A percentile compares a stretch with the other conserved stretches of the same genome.
phyloP scores from a whole-genome alignment of 2,797 vertebrate genomes.

The Prionace glauca region DNA sequence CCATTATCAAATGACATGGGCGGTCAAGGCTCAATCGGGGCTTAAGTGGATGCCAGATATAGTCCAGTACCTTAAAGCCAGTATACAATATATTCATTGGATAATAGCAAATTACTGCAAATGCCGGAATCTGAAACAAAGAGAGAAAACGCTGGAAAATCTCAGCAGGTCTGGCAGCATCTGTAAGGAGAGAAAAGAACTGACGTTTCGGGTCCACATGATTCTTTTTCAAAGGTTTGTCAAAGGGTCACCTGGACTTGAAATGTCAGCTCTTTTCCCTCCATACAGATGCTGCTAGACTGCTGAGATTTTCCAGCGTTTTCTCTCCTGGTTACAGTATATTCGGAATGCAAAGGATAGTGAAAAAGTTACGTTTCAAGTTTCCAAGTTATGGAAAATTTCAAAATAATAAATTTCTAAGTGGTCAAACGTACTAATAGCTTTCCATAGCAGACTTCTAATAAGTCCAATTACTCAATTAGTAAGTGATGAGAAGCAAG shows the following conservation, averaged over 20 bases:
- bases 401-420: neutral
- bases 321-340: too few species aligned
- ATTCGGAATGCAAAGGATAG: neutral
- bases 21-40: neutral
- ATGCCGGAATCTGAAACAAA: too few species aligned
- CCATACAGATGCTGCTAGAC: too few species aligned
- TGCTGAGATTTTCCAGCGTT: too few species aligned
- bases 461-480: conserved; percentile 1
- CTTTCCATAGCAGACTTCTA: neutral
- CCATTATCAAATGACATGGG: neutral
- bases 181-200: too few species aligned
- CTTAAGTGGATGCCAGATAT: neutral
- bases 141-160: too few species aligned
- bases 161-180: too few species aligned
- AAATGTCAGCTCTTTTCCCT: too few species aligned
- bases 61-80: neutral
- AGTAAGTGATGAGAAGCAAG: conserved; percentile 10
- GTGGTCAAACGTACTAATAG: neutral
- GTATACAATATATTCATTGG: neutral
- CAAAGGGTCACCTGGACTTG: too few species aligned
- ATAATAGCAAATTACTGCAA: neutral
- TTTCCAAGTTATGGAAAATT: neutral
- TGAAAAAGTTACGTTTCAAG: neutral
- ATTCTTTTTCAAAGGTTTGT: too few species aligned
- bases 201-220: too few species aligned